Evolutionary conservation across 2,888 invertebrate genomes (phyloP), one percentile per base, ranked within the genome.

Genomic region (Ceramica pisi): DNA sequence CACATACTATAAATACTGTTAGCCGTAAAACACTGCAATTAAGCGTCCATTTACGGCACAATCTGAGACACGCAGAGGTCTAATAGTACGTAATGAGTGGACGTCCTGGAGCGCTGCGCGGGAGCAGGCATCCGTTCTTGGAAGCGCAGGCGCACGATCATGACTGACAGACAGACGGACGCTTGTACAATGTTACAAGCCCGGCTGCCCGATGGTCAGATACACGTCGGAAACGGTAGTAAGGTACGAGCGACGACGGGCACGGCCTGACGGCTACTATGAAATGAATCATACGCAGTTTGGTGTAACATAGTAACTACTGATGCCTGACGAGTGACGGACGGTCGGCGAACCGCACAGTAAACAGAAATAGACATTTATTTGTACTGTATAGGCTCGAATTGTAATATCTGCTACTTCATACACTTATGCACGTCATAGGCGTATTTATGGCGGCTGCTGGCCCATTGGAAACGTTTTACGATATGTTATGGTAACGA

Each of bases 91-190:
- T 90, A 91, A 91, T 90, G 87, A 86, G 81, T 82, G 85, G 85
- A 85, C 85, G 84, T 90, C 85, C 88, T 87, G 87, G 82, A 84
- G 84, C 69, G 41, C 41, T 41, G 56, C 35, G 56, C 35, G 35
- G 87, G 88, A 90, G 86, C 87, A 80, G 90, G 90, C 90, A 90
- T 92, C 90, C 90, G 90, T 93, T 94, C 91, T 86, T 83, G 86
- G 92, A 93, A 93, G 82, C 73, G 74, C 79, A 78, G 80, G 82
- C 83, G 83, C 83, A 84, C 88, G 86, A 81, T 84, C 80, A 80
- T 79, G 82, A 83, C 81, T 84, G 87, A 88, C 89, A 90, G 90
- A 90, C 90, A 90, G 87, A 89, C 86, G 81, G 90, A 88, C 91
- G 90, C 90, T 87, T 86, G 86, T 87, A 88, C 85, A 88, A 87